These are phyloP conservation scores for Anser brachyrhynchus DNA, from an alignment of 2,113 vertebrate genomes.

Conservation along the genomic window DNA sequence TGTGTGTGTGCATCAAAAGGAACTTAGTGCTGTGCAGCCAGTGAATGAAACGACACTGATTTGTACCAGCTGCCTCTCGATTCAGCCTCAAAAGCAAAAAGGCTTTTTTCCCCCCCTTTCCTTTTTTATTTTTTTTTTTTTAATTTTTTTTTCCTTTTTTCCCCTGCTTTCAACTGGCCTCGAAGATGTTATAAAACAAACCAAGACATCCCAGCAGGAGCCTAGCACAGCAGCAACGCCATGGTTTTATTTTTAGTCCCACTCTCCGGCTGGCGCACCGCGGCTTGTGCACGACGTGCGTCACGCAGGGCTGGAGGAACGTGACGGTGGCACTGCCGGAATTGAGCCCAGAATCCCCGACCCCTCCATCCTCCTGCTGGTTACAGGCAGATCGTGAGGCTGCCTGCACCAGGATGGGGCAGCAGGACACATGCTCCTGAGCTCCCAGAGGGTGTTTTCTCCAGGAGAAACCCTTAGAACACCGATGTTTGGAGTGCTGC, in stretches of 20 bases:
- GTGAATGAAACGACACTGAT: not conserved
- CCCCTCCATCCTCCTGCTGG: not conserved
- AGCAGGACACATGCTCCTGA: fast-evolving
- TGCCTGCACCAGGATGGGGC: not conserved
- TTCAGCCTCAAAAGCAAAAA: not conserved
- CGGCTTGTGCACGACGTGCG: fast-evolving
- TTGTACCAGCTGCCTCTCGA: not conserved
- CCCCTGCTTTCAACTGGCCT: not conserved
- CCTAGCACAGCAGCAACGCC: not conserved
- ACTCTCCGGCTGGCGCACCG: not conserved
- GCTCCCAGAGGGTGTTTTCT: not conserved
- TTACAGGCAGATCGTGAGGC: not conserved
- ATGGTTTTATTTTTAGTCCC: not conserved
- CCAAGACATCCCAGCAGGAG: not conserved
- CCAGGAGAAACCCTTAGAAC: not conserved
- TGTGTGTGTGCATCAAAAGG: not conserved
- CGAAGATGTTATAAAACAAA: not conserved
- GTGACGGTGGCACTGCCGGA: not conserved
- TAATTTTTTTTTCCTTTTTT: too few relatives aligned
- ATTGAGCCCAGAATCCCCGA: not conserved
- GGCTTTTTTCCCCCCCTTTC: not conserved
- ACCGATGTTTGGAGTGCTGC: not conserved
- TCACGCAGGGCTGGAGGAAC: slow-evolving; percentile 7
- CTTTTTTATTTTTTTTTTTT: too few relatives aligned
- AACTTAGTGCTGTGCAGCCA: not conserved